These are phyloP conservation scores for Coecobrya sp. DNA, from an alignment of 2,888 invertebrate genomes.

Conservation along the genomic window DNA sequence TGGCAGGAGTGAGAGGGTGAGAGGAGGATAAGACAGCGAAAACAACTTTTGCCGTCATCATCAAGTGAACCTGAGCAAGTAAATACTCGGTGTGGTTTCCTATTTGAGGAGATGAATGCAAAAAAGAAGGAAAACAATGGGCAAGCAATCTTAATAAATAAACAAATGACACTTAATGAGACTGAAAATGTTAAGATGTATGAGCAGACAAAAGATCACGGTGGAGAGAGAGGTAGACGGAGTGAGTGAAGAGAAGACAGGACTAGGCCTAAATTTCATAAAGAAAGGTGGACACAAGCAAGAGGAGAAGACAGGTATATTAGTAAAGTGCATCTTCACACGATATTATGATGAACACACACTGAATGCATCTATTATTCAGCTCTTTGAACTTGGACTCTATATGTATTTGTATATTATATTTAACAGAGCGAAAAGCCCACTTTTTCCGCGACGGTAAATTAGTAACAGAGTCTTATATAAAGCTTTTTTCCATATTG, in stretches of 20 bases:
- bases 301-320: conserved; percentile 4
- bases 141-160: conserved; percentile 80
- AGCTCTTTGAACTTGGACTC: conserved; percentile 13
- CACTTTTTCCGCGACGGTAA: conserved; percentile 47
- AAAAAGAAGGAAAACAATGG: conserved; percentile 79
- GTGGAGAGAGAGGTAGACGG: background rate
- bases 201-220: conserved; percentile 51
- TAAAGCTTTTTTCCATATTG: background rate
- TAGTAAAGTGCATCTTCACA: conserved; percentile 61
- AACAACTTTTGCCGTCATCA: conserved; percentile 61
- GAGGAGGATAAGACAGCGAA: conserved; percentile 17
- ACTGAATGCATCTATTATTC: background rate
- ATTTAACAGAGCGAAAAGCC: conserved; percentile 72
- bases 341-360: conserved; percentile 36
- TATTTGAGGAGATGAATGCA: conserved; percentile 49
- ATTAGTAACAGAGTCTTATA: conserved; percentile 63
- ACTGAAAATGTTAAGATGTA: conserved; percentile 67
- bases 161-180: conserved; percentile 83
- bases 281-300: conserved; percentile 24
- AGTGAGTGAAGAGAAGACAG: conserved; percentile 42
- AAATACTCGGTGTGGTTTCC: conserved; percentile 50
- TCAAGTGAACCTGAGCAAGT: conserved; percentile 27
- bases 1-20: background rate
- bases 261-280: conserved; percentile 58
- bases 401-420: background rate